Conservation (phyloP, 2,797 vertebrate species). For the Pyrocephalus nanus region DNA sequence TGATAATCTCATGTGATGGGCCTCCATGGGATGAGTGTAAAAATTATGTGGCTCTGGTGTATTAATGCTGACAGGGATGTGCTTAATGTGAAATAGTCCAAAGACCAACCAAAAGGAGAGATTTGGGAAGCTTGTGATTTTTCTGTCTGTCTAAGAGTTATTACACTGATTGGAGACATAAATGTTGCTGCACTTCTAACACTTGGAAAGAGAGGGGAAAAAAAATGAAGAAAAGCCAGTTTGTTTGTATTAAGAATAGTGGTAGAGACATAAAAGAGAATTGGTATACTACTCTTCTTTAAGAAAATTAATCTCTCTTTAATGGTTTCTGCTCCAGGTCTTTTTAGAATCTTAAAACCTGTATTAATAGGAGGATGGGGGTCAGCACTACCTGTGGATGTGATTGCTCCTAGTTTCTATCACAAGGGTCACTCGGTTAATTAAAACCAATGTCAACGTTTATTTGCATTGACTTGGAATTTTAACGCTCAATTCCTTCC, state of each 20-base stretch:
- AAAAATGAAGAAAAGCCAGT: rapidly evolving
- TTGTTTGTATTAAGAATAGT: background rate
- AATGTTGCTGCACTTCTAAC: background rate
- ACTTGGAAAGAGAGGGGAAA: background rate
- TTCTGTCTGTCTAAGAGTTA: background rate
- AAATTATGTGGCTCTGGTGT: background rate
- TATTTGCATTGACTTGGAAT: background rate
- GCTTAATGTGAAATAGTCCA: background rate
- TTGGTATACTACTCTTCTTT: background rate
- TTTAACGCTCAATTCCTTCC: background rate
- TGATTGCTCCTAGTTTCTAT: background rate
- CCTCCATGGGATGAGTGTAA: background rate
- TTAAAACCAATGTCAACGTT: background rate
- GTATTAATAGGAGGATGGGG: background rate
- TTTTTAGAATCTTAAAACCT: background rate
- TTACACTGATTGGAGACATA: background rate
- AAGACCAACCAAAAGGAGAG: background rate
- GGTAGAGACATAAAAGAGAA: background rate
- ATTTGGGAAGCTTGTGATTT: background rate
- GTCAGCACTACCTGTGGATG: background rate
- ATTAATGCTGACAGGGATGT: background rate
- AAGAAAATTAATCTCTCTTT: background rate
- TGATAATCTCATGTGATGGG: background rate
- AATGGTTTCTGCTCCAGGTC: background rate
- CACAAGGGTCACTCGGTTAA: background rate